Conservation (phyloP, 2,113 vertebrate genomes). For the Notothenia rossii region DNA sequence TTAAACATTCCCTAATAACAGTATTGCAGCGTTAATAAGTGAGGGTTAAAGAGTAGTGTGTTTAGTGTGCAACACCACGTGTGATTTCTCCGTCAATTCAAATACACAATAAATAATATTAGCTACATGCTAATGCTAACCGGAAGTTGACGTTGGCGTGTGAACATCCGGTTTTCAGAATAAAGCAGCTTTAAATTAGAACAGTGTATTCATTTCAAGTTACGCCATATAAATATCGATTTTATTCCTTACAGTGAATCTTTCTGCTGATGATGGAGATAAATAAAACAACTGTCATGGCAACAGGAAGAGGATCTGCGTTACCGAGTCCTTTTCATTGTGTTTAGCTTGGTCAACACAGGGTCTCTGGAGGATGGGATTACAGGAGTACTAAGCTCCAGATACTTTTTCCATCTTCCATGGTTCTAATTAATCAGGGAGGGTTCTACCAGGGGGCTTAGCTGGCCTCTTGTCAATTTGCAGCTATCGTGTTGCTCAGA, state of each 20-base stretch:
- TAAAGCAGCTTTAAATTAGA: too few relatives aligned
- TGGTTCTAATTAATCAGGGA: conserved; percentile 79
- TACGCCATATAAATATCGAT: too few relatives aligned
- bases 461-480: conserved; percentile 75
- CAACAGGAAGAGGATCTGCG: conserved; percentile 21
- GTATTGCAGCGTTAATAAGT: too few relatives aligned
- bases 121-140: too few relatives aligned
- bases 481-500: conserved; percentile 64
- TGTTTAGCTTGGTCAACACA: conserved; percentile 61
- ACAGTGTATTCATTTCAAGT: too few relatives aligned
- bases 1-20: too few relatives aligned
- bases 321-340: conserved; percentile 45
- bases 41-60: too few relatives aligned
- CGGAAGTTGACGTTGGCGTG: too few relatives aligned
- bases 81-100: too few relatives aligned
- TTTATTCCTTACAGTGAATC: conserved; percentile 12
- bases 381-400: conserved; percentile 66
- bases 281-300: conserved; percentile 20
- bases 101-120: too few relatives aligned
- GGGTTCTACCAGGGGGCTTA: conserved; percentile 67
- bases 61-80: too few relatives aligned
- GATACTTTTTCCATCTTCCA: conserved; percentile 65
- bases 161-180: too few relatives aligned
- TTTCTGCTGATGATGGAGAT: conserved; percentile 16
- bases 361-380: conserved; percentile 66